Percentiles rank a stretch among this genome's conserved stretches.
phyloP scores from a whole-genome alignment of 53 echinoderm and acorn worm species.

The Crossaster papposus region DNA sequence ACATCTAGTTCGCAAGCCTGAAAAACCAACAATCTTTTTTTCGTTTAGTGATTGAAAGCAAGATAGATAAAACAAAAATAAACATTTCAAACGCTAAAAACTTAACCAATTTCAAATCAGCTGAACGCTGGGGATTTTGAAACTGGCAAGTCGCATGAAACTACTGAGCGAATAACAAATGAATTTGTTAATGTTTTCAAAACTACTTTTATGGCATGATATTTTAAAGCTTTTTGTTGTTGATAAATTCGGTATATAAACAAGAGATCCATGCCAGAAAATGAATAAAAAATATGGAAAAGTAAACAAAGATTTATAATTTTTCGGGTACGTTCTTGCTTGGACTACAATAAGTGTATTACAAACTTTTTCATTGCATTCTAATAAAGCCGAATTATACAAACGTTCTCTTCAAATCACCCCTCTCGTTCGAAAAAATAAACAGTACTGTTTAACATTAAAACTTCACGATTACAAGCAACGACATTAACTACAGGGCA shows the following conservation, averaged over 20 bases:
- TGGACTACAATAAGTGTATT: slow-evolving; percentile 7
- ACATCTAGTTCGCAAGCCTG: not conserved
- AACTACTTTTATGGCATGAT: not conserved
- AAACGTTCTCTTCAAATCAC: slow-evolving; percentile 2
- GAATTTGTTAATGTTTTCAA: not conserved
- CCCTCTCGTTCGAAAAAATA: not conserved
- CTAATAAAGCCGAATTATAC: slow-evolving; percentile 32
- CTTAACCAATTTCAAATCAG: not conserved
- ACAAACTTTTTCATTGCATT: not conserved
- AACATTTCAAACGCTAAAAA: not conserved
- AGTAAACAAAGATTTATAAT: not conserved
- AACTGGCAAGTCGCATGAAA: not conserved
- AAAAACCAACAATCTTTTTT: not conserved
- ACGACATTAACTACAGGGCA: slow-evolving; percentile 50
- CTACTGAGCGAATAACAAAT: not conserved
- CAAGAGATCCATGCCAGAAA: not conserved
- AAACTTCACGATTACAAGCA: slow-evolving; percentile 30
- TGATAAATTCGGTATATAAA: not conserved
- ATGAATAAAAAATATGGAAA: not conserved
- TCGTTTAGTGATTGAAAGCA: not conserved
- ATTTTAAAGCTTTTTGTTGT: not conserved
- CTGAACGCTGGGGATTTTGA: not conserved
- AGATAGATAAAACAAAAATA: not conserved
- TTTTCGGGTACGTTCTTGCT: not conserved
- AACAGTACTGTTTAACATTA: slow-evolving; percentile 42